A percentile compares a stretch with the other conserved stretches of the same genome.
phyloP scores from a whole-genome alignment of 2,797 vertebrate species.

The Oophaga sylvatica region DNA sequence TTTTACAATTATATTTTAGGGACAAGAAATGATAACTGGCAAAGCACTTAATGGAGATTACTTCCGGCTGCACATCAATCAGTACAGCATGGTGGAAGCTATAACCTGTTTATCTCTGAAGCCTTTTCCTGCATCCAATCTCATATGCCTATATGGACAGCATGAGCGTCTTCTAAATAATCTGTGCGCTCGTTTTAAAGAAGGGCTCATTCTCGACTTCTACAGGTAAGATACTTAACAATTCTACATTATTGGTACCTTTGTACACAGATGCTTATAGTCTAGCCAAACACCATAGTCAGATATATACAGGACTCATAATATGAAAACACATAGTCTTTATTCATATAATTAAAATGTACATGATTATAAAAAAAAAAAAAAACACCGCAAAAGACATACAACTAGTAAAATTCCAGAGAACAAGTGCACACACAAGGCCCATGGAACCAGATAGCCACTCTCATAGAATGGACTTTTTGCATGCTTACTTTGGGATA shows the following conservation, averaged over 20 bases:
- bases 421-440: too few relatives aligned
- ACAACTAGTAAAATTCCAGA: too few relatives aligned
- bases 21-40: conserved; percentile 79
- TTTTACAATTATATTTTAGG: conserved; percentile 69
- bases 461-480: too few relatives aligned
- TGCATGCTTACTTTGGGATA: too few relatives aligned
- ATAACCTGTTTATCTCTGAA: conserved; percentile 87
- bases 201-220: conserved; percentile 80
- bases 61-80: conserved; percentile 82
- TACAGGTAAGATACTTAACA: conserved; percentile 80
- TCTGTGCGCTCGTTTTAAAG: conserved; percentile 74
- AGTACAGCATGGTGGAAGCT: conserved; percentile 76
- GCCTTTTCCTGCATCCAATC: conserved; percentile 83
- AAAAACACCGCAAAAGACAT: too few relatives aligned
- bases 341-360: too few relatives aligned
- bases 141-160: conserved; percentile 83
- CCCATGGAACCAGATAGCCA: too few relatives aligned
- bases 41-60: conserved; percentile 78
- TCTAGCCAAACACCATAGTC: not conserved
- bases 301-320: too few relatives aligned
- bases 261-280: not conserved
- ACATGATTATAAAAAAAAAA: too few relatives aligned
- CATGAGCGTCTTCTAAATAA: conserved; percentile 89
- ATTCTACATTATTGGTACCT: not conserved
- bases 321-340: too few relatives aligned